Base-by-base conservation (phyloP, 2,113 vertebrate genomes). In the Caloenas nicobarica region DNA sequence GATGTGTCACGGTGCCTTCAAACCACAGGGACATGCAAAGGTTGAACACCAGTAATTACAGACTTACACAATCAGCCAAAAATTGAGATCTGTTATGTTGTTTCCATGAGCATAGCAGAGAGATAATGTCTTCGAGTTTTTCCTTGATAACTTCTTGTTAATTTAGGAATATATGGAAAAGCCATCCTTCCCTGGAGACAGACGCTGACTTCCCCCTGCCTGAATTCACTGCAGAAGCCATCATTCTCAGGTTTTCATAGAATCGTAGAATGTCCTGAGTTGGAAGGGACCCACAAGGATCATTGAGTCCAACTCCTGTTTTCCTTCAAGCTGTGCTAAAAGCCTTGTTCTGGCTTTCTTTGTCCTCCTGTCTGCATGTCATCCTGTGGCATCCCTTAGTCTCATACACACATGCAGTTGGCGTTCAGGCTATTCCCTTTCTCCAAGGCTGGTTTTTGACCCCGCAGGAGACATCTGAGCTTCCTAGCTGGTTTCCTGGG, bases 1-100 rank as follows among this genome's bases (percentile, higher is more conserved):
- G 1, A 0, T 62, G 23, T 51, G 34, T 77, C 11, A 0, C 0
- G 0, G 7, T 60, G 58, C 73, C 46, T 54, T 71, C 36, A 51
- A 66, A 78, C 50, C 11, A 3, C 56, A 28, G 48, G 48, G 28
- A 29, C 5, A 2, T 18, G 19, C 48, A 42, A 29, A 50, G 17
- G 19, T 6, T 56, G 22, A 53, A 18, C 42, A 46, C 38, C 38
- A 64, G 24, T 16, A 22, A 44, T 42, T 29, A 26, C 28, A 70
- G 42, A 40, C 5, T 56, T 34, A 28, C 4, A 11, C 4, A 13
- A 5, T 60, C 38, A 54, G 65, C 40, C 60, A n/a, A 12, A 78
- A 79, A 48, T 6, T 24, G 57, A 60, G 12, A 10, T 89, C 13
- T 38, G 4, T 16, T 36, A 2, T 2, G 8, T 9, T 70, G 46